Conservation (phyloP, 2,888 invertebrate species). For the Physocephala rufipes region DNA sequence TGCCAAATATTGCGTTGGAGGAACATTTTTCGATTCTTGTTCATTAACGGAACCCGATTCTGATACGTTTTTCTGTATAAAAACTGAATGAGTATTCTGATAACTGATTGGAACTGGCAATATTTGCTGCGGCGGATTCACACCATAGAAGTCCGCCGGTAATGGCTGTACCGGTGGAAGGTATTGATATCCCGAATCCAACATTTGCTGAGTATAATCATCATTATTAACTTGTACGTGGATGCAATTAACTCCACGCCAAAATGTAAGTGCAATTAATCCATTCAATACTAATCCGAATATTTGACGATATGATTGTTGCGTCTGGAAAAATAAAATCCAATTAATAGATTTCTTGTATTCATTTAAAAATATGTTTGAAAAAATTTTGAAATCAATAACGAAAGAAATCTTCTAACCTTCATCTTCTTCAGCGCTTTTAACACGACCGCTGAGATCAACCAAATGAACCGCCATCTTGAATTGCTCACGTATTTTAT, state of each 20-base stretch:
- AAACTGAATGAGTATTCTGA: not conserved
- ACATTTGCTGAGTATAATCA: not conserved
- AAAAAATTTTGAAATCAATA: not conserved
- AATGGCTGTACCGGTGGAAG: slow-evolving; percentile 52
- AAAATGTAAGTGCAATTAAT: slow-evolving; percentile 44
- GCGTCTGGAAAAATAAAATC: slow-evolving; percentile 25
- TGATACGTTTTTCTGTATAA: not conserved
- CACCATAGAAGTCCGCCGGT: slow-evolving; percentile 51
- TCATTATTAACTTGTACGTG: not conserved
- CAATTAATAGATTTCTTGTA: not conserved
- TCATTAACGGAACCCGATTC: slow-evolving; percentile 38
- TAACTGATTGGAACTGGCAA: slow-evolving; percentile 19
- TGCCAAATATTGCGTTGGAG: not conserved
- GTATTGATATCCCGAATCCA: slow-evolving; percentile 11
- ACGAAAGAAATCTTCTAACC: not conserved
- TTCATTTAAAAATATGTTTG: not conserved
- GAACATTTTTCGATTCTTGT: not conserved
- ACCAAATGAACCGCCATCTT: slow-evolving; percentile 58
- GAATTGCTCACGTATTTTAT: slow-evolving; percentile 59
- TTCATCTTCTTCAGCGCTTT: slow-evolving; percentile 58
- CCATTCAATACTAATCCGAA: slow-evolving; percentile 49
- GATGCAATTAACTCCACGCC: slow-evolving; percentile 10
- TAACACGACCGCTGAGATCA: slow-evolving; percentile 56
- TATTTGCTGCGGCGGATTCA: slow-evolving; percentile 56
- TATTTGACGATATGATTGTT: slow-evolving; percentile 34